phyloP scores from a whole-genome alignment of 2,797 vertebrate genomes.

The Neosalanx taihuensis region DNA sequence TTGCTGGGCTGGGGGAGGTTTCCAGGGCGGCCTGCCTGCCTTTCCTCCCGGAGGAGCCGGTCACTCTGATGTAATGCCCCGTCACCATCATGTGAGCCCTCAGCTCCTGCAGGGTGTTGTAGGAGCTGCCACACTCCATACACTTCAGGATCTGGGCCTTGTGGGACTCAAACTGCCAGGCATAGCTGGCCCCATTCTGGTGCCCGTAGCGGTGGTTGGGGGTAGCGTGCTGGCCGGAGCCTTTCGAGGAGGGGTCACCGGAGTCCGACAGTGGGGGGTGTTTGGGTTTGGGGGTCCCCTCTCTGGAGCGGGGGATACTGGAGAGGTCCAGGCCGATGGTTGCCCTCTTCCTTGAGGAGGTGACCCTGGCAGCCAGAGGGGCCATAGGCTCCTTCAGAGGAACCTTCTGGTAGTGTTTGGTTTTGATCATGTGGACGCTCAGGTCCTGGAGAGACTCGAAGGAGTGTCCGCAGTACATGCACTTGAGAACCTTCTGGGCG shows the following conservation, averaged over 20 bases:
- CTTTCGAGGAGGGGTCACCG: conserved; percentile 79
- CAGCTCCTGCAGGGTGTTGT: conserved; percentile 93
- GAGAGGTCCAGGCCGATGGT: conserved; percentile 85
- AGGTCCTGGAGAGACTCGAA: conserved; percentile 98
- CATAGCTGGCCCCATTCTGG: conserved; percentile 87
- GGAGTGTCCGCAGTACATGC: conserved; percentile 99
- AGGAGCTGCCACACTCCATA: conserved; percentile 94
- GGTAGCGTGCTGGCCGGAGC: conserved; percentile 80
- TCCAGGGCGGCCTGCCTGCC: conserved; percentile 88
- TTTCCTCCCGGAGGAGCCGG: conserved; percentile 88
- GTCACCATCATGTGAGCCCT: conserved; percentile 98
- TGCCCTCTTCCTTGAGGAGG: conserved; percentile 86
- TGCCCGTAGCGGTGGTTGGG: conserved; percentile 86
- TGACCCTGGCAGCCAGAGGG: conserved; percentile 88
- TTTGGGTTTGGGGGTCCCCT: conserved; percentile 76
- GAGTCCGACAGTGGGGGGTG: conserved; percentile 55
- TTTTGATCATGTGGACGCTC: conserved; percentile 99
- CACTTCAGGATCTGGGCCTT: conserved; percentile 96
- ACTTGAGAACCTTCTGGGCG: conserved; percentile 96
- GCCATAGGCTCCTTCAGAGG: conserved; percentile 98
- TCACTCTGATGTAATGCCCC: conserved; percentile 93
- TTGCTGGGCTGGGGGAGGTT: conserved; percentile 63
- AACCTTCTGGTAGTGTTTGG: conserved; percentile 99
- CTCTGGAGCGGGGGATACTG: conserved; percentile 82
- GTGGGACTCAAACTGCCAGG: conserved; percentile 93